Percentiles rank a stretch among this genome's conserved stretches.
Evolutionary conservation across 1,140 invertebrate species (phyloP).

Genomic region (Bombus haemorrhoidalis): DNA sequence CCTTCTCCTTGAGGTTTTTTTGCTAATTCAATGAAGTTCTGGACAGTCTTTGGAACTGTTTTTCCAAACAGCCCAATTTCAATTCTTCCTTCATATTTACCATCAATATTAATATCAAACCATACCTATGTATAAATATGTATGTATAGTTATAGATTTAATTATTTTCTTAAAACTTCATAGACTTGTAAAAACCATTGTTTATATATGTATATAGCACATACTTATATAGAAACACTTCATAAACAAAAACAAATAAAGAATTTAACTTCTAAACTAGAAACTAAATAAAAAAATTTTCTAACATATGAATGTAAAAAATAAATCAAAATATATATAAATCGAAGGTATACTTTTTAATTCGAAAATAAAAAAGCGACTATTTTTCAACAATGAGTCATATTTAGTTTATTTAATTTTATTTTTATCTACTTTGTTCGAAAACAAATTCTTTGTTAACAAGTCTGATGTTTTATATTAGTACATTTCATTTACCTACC

Average conservation of each 20-base stretch:
- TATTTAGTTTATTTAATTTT: background rate
- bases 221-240: no score
- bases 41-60: constrained; percentile 96
- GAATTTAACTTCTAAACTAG: no score
- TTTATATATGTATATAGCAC: background rate
- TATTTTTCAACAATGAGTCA: background rate
- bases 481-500: constrained; percentile 79
- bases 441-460: constrained; percentile 26
- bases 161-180: background rate
- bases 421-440: constrained; percentile 10
- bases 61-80: constrained; percentile 97
- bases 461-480: background rate
- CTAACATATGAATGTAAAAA: background rate
- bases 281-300: no score
- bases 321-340: background rate
- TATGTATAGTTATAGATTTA: background rate
- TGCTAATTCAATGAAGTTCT: constrained; percentile 95
- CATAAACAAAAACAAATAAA: background rate
- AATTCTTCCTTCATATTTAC: constrained; percentile 88
- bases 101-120: constrained; percentile 96
- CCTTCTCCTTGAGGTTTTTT: constrained; percentile 90
- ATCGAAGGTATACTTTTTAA: constrained; percentile 8
- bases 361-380: background rate
- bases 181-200: background rate
- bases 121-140: constrained; percentile 88